Conservation (phyloP, 1,140 invertebrate genomes). For the Drosophila bocki region DNA sequence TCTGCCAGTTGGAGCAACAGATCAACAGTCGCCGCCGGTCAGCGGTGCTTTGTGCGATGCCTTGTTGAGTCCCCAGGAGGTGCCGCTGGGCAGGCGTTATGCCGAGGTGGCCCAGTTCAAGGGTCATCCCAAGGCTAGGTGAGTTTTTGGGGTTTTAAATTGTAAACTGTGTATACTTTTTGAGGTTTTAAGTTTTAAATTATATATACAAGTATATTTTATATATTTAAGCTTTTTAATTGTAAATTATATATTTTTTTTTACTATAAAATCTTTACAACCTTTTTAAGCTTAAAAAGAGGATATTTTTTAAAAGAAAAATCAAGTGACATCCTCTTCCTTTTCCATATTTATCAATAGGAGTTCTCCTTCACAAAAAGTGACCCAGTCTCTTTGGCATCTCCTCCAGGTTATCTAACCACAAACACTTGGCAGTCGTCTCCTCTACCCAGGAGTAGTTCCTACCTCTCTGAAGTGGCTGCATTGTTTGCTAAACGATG, state of each 20-base stretch:
- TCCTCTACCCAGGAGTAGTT: neutral
- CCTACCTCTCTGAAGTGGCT: conserved; percentile 9
- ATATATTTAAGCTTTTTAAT: no score
- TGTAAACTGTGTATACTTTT: neutral
- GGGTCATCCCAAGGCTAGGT: conserved; percentile 73
- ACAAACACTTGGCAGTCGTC: conserved; percentile 49
- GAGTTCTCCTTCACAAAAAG: neutral
- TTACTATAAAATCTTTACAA: no score
- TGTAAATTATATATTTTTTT: no score
- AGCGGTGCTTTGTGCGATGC: conserved; percentile 52
- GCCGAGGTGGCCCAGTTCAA: conserved; percentile 84
- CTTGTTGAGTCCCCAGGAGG: conserved; percentile 83
- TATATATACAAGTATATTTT: no score
- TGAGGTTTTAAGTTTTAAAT: neutral
- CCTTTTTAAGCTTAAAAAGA: neutral
- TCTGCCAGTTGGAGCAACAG: conserved; percentile 39
- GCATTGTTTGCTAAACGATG: conserved; percentile 69
- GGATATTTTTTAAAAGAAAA: neutral
- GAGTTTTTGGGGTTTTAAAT: conserved; percentile 18
- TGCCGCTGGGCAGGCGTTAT: conserved; percentile 79
- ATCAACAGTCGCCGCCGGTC: conserved; percentile 1
- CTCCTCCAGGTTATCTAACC: conserved; percentile 37
- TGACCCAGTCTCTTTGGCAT: conserved; percentile 26
- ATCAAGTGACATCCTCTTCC: conserved; percentile 4
- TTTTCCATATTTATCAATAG: conserved; percentile 1